Conservation (phyloP, 2,797 vertebrate species). For the Poecilia gillii region DNA sequence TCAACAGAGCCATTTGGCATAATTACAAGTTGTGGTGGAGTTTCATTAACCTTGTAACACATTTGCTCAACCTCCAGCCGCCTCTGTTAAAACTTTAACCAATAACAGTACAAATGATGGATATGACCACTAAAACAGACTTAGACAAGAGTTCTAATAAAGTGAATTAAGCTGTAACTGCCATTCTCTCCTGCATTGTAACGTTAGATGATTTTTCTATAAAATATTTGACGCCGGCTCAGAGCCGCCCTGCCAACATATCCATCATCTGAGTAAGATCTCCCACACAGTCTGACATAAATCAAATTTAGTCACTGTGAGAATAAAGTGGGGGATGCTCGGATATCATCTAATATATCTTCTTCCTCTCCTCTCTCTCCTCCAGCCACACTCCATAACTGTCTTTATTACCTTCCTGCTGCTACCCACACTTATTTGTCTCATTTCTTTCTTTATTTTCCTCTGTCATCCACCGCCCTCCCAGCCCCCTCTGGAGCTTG, state of each 20-base stretch:
- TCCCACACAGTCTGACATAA: constrained; percentile 51
- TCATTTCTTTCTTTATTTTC: constrained; percentile 54
- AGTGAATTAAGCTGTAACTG: constrained; percentile 7
- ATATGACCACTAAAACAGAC: background rate
- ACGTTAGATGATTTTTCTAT: constrained; percentile 12
- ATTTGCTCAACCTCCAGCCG: background rate
- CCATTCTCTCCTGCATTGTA: constrained; percentile 2
- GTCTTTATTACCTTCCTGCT: constrained; percentile 40
- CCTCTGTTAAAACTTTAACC: background rate
- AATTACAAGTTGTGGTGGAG: background rate
- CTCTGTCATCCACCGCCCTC: constrained; percentile 19
- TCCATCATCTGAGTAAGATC: constrained; percentile 40
- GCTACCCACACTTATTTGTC: constrained; percentile 47
- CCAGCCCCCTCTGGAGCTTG: constrained; percentile 18
- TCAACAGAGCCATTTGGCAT: background rate
- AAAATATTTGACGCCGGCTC: background rate
- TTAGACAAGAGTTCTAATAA: constrained; percentile 4
- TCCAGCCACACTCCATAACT: constrained; percentile 39
- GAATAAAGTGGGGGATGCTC: constrained; percentile 60
- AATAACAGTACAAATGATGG: background rate
- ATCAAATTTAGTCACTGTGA: constrained; percentile 45
- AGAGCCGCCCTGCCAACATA: constrained; percentile 28
- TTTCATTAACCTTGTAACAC: background rate
- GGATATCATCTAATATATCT: constrained; percentile 50
- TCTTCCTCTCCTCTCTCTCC: constrained; percentile 27